Evolutionary conservation across 1,140 invertebrate genomes (phyloP).

Genomic region (Pogonognathellus flavescens): DNA sequence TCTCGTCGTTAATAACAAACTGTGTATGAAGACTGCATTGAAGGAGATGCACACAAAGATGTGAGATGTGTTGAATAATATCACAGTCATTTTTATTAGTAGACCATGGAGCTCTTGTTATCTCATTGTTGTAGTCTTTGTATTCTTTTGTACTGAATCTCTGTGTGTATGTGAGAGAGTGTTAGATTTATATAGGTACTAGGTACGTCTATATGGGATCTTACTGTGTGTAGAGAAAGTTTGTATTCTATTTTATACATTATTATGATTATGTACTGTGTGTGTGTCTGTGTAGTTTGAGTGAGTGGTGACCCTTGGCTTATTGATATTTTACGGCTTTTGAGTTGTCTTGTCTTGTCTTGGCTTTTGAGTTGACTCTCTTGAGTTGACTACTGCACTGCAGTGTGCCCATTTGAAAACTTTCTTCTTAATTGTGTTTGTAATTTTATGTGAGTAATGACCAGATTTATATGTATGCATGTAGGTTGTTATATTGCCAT

Average conservation of each 20-base stretch:
- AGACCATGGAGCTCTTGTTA: not conserved
- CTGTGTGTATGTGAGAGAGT: too few species aligned
- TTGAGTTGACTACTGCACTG: slow-evolving; percentile 13
- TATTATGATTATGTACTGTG: not conserved
- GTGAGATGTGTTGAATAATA: not conserved
- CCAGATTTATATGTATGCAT: slow-evolving; percentile 16
- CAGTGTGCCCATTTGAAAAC: slow-evolving; percentile 30
- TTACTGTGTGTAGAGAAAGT: not conserved
- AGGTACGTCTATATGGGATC: not conserved
- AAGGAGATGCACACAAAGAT: not conserved
- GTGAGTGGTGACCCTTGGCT: slow-evolving; percentile 15
- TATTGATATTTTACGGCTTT: slow-evolving; percentile 40
- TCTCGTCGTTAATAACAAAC: not conserved
- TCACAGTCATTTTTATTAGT: too few species aligned
- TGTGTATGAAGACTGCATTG: not conserved
- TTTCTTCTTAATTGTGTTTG: slow-evolving; percentile 45
- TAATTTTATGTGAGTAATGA: slow-evolving; percentile 17
- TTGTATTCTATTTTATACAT: not conserved
- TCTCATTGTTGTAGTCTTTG: not conserved
- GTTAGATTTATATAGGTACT: not conserved
- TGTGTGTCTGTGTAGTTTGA: too few species aligned
- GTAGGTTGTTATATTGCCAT: not conserved
- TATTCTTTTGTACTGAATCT: too few species aligned
- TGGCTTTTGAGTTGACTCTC: slow-evolving; percentile 7
- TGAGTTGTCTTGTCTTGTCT: slow-evolving; percentile 38